phyloP scores from a whole-genome alignment of 2,888 invertebrate genomes.

The Leptinotarsa rubiginosa region DNA sequence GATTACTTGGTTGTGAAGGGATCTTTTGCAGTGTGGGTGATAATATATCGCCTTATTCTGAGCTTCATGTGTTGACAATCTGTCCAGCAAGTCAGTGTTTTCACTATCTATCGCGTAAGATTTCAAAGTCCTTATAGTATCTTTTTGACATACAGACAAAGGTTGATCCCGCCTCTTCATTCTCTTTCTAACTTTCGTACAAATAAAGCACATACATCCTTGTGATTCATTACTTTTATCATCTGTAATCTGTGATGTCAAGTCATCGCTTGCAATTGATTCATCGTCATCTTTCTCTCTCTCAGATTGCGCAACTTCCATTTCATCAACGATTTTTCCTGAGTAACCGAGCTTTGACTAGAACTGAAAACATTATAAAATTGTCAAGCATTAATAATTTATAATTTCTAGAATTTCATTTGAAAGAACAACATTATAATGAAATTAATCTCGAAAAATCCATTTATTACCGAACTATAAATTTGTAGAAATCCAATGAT shows the following conservation, averaged over 20 bases:
- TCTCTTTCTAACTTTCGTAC: constrained; percentile 13
- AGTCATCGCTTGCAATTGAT: neutral
- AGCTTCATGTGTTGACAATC: constrained; percentile 9
- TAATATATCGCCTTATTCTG: constrained; percentile 19
- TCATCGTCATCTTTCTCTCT: constrained; percentile 5
- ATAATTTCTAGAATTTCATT: constrained; percentile 2
- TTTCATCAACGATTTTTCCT: neutral
- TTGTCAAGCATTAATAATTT: constrained; percentile 2
- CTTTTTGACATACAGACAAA: constrained; percentile 13
- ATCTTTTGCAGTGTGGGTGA: constrained; percentile 11
- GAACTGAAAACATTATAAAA: constrained; percentile 1
- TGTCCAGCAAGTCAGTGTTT: constrained; percentile 11
- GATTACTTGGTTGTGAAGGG: neutral
- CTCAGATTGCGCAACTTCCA: constrained; percentile 7
- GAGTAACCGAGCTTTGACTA: neutral
- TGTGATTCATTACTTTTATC: constrained; percentile 7
- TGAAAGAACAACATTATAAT: constrained; percentile 2
- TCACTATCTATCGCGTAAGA: constrained; percentile 7
- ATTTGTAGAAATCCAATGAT: constrained; percentile 6
- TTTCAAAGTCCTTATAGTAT: constrained; percentile 9
- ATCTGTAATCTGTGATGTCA: neutral
- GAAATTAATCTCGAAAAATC: neutral
- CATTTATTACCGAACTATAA: neutral
- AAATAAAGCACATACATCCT: constrained; percentile 22
- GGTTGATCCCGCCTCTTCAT: constrained; percentile 18